A percentile compares a stretch with the other conserved stretches of the same genome.
phyloP scores from a whole-genome alignment of 1,140 invertebrate species.

The Sitodiplosis mosellana region DNA sequence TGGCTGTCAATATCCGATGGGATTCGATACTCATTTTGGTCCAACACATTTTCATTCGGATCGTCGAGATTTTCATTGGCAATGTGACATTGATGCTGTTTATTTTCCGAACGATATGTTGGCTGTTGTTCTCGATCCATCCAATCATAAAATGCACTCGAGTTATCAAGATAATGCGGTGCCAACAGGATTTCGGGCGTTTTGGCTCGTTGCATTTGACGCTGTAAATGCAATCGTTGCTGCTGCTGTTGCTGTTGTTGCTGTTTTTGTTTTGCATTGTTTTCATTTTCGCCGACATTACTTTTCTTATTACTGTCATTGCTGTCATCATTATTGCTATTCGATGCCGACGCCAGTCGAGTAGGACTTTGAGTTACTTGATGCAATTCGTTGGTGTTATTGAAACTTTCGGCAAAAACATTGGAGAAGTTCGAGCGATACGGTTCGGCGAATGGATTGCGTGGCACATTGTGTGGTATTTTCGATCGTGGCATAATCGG shows the following conservation, averaged over 20 bases:
- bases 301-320: constrained; percentile 2
- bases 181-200: constrained; percentile 60
- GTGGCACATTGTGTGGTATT: constrained; percentile 1
- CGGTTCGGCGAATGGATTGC: constrained; percentile 11
- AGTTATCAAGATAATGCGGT: constrained; percentile 41
- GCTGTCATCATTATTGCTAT: constrained; percentile 4
- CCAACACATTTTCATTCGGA: constrained; percentile 5
- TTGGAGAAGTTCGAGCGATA: constrained; percentile 19
- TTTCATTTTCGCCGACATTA: constrained; percentile 1
- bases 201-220: constrained; percentile 34
- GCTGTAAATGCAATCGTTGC: background rate
- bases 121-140: constrained; percentile 18
- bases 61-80: constrained; percentile 3
- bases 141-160: constrained; percentile 30
- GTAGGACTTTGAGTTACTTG: constrained; percentile 18
- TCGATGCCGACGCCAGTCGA: constrained; percentile 10
- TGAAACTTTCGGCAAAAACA: constrained; percentile 26
- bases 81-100: background rate
- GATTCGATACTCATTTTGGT: background rate
- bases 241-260: background rate
- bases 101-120: background rate
- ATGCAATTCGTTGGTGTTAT: constrained; percentile 10
- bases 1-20: constrained; percentile 52
- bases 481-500: background rate
- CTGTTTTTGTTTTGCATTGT: constrained; percentile 8